A percentile compares a stretch with the other conserved stretches of the same genome.
phyloP scores from a whole-genome alignment of 1,140 invertebrate genomes.

The Trachymyrmex cornetzi region DNA sequence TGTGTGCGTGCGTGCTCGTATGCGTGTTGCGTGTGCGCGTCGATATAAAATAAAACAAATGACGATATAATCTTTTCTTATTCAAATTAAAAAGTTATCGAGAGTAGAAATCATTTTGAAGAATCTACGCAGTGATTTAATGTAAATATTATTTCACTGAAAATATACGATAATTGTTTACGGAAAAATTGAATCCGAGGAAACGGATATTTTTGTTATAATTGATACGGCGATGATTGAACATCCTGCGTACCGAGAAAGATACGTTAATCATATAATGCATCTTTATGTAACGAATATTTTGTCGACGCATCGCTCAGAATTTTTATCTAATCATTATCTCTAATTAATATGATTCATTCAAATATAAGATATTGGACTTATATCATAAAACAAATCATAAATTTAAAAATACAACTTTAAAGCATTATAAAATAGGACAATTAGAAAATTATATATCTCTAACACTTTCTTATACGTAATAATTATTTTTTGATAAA shows the following conservation, averaged over 20 bases:
- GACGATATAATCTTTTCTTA: background rate
- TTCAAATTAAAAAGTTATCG: background rate
- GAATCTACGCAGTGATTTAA: background rate
- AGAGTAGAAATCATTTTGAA: background rate
- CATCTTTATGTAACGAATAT: constrained; percentile 7
- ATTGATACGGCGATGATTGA: background rate
- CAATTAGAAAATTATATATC: background rate
- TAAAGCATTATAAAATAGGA: background rate
- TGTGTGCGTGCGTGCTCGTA: too few species aligned
- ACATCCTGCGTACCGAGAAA: constrained; percentile 20
- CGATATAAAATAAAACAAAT: background rate
- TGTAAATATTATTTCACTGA: background rate
- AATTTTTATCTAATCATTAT: constrained; percentile 14
- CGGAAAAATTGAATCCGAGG: background rate
- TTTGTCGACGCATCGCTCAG: background rate
- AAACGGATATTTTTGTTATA: background rate
- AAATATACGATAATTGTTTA: background rate
- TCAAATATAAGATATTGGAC: background rate
- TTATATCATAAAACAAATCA: background rate
- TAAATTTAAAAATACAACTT: background rate
- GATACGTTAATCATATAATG: background rate
- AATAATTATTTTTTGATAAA: constrained; percentile 9
- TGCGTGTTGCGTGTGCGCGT: too few species aligned
- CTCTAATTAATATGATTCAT: background rate
- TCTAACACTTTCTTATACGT: too few species aligned